Base-by-base conservation (phyloP, 35 echinoderm and acorn worm species). In the Patiria miniata region DNA sequence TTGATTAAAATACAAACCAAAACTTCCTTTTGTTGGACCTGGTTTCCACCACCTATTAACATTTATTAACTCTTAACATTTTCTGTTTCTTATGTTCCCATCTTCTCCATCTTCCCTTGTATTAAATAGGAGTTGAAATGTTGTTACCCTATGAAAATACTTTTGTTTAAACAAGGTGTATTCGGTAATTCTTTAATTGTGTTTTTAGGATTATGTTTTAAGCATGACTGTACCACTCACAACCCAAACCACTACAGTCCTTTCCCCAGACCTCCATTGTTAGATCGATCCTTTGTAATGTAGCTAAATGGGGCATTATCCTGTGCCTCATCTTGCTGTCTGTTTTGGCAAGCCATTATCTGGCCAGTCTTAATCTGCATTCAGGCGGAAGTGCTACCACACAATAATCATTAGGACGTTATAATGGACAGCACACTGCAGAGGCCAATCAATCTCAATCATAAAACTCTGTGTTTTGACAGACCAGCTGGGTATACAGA, bases 331-430 rank as follows among this genome's bases (percentile, higher is more conserved):
- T 22, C 58, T 61, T 7, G 9, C 21, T 22, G 18, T 61, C 28
- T 21, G 18, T 61, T 61, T 61, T 61, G 1, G 19, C 6, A 22
- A 30, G 8, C 58, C 58, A 47, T 47, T 47, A 47, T 47, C 42
- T 12, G 12, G 4, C 42, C 42, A 47, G 42, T 47, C 42, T 47
- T 47, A 47, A 47, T 47, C 42, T 12, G 4, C 42, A 47, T 47
- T 47, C 42, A 47, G 42, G 42, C 42, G 42, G 42, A 47, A 47
- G 42, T 47, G 42, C 42, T 47, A 47, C 42, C 42, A 47, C 42
- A 47, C 12, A 47, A 47, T 73, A 73, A 73, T 73, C 65, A 23
- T 73, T 73, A 73, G 65, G 65, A 12, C 14, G 65, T 73, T 73
- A 36, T 36, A 73, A 73, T 73, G 34, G 65, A 73, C 65, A 28